Base-by-base conservation (phyloP, 2,888 invertebrate genomes). In the Pteria penguin region DNA sequence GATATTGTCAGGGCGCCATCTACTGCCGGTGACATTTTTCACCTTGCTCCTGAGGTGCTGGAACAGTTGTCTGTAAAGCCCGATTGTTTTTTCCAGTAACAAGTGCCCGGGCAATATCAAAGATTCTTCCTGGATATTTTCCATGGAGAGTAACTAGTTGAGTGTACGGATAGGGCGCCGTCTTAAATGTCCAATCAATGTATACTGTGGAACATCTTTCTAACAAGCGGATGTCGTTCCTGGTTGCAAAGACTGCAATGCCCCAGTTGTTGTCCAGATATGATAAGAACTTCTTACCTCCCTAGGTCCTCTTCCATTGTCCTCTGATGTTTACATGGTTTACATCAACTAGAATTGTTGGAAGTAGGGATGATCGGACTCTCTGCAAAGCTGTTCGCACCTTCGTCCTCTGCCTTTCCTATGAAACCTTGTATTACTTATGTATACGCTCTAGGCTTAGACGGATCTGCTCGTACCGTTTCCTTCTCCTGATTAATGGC, bases 61-160 rank as follows among this genome's bases (percentile, higher is more conserved):
- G n/a, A n/a, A n/a, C n/a, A n/a, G n/a, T n/a, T n/a, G n/a, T n/a
- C n/a, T 60, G 24, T 74, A 54, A 33, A 61, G 61, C 0, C 67
- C 24, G 14, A 74, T 62, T 22, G 14, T 45, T 69, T 11, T 62
- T 61, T 8, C 36, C 69, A 18, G 68, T 75, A 32, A 63, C 14
- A 8, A 69, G 24, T 27, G 33, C 60, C 52, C 22, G 36, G 1
- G 29, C 62, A 60, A 74, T 45, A 18, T 26, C 31, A 22, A 74
- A 54, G 14, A 74, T 36, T 24, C 63, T 67, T 8, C 52, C 60
- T 18, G 24, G 33, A 22, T 31, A 62, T 33, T 32, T 69, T 4
- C 68, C 75, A 57, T 75, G 75, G 31, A 75, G 52, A 18, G 68
- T 75, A 4, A 75, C 62, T 2, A 69, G 52, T 33, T 75, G 68